Conservation (phyloP, 2,797 vertebrate genomes). For the Pelobates cultripes region DNA sequence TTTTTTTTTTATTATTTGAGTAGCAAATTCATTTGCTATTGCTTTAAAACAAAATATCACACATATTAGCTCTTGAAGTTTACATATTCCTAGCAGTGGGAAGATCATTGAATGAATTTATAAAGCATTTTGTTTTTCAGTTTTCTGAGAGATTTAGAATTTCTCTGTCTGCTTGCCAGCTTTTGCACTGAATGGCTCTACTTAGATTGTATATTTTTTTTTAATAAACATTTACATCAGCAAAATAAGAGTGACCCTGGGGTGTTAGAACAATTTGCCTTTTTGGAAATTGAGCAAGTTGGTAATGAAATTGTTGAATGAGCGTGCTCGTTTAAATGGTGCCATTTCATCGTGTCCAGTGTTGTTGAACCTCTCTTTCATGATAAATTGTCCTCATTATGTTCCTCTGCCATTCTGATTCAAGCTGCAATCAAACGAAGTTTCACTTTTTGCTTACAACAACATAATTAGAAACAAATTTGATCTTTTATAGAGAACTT, state of each 20-base stretch:
- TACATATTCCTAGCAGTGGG: background rate
- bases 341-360: constrained; percentile 30
- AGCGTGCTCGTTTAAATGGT: constrained; percentile 30
- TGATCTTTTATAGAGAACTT: constrained; percentile 59
- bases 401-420: constrained; percentile 55
- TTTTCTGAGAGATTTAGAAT: constrained; percentile 7
- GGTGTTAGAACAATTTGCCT: constrained; percentile 35
- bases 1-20: no score
- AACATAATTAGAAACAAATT: constrained; percentile 58
- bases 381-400: constrained; percentile 51
- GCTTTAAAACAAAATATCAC: no score
- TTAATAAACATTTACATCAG: constrained; percentile 46
- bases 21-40: no score
- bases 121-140: background rate
- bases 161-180: constrained; percentile 3
- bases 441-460: constrained; percentile 53
- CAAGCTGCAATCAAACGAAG: constrained; percentile 59
- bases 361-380: constrained; percentile 21
- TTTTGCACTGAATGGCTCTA: background rate
- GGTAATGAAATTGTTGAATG: constrained; percentile 37
- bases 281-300: constrained; percentile 26
- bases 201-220: constrained; percentile 21
- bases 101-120: constrained; percentile 38
- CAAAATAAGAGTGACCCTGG: constrained; percentile 28
- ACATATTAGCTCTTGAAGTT: no score